Evolutionary conservation across 2,797 vertebrate species (phyloP).

Genomic region (Mycteria americana): DNA sequence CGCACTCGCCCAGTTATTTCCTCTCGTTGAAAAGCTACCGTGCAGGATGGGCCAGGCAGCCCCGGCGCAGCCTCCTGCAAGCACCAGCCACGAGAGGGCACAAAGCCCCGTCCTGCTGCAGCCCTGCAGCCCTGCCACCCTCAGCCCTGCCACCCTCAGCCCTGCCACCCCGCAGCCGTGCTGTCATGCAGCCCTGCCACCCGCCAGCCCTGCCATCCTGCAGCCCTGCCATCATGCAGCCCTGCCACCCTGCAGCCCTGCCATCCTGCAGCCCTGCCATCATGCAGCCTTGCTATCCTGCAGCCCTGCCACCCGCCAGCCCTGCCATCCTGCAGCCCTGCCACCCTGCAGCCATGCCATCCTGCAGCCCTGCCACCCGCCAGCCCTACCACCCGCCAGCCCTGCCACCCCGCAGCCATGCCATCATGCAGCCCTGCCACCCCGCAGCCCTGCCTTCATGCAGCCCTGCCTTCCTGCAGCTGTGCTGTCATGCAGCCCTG

Average conservation of each 20-base stretch:
- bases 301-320: fast-evolving
- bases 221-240: fast-evolving
- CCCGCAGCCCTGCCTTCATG: fast-evolving
- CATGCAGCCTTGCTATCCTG: not conserved
- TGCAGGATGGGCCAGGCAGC: not conserved
- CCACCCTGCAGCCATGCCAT: not conserved
- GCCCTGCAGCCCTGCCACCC: not conserved
- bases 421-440: too few species aligned
- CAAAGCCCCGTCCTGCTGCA: not conserved
- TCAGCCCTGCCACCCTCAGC: too few species aligned
- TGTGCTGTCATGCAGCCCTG: too few species aligned
- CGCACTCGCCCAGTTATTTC: not conserved
- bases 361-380: too few species aligned
- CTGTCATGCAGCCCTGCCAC: fast-evolving
- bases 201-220: fast-evolving
- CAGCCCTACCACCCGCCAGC: not conserved
- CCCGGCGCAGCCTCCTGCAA: not conserved
- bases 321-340: fast-evolving
- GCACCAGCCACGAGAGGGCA: slow-evolving; percentile 51
- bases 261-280: fast-evolving
- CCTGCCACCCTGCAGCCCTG: fast-evolving
- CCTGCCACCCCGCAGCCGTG: fast-evolving
- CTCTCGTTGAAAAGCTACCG: not conserved
- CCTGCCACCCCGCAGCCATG: fast-evolving
- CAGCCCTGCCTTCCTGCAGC: too few species aligned